A percentile compares a stretch with the other conserved stretches of the same genome.
Evolutionary conservation across 2,113 vertebrate genomes (phyloP).

Genomic region (Tragelaphus buxtoni): DNA sequence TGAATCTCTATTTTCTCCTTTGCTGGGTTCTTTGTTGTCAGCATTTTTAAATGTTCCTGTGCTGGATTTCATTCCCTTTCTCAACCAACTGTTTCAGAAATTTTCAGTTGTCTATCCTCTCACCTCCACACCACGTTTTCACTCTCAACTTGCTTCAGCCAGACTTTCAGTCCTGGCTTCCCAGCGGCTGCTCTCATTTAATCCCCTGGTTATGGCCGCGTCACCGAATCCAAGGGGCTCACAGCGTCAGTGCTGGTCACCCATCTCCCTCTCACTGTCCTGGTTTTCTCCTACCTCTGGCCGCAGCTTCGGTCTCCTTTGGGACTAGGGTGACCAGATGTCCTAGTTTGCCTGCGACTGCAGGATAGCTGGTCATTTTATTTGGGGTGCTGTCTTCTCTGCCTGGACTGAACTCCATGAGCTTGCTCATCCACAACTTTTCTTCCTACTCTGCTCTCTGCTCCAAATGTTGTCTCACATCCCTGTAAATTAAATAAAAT

Average conservation of each 20-base stretch:
- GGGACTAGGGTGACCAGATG: not conserved
- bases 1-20: not conserved
- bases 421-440: not conserved
- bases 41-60: not conserved
- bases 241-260: fast-evolving
- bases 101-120: not conserved
- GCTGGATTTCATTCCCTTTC: not conserved
- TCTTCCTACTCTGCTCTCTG: fast-evolving
- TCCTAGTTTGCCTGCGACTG: not conserved
- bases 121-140: not conserved
- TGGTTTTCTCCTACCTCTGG: not conserved
- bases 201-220: fast-evolving
- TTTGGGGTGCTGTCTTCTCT: not conserved
- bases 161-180: not conserved
- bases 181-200: not conserved
- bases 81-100: not conserved
- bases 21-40: not conserved
- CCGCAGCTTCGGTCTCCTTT: not conserved
- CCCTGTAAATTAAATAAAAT: no score
- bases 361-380: fast-evolving
- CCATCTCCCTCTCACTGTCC: fast-evolving
- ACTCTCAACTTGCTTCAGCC: not conserved
- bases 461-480: fast-evolving
- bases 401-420: fast-evolving
- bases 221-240: not conserved